phyloP scores from a whole-genome alignment of 2,113 vertebrate species.

The Bufo gargarizans region DNA sequence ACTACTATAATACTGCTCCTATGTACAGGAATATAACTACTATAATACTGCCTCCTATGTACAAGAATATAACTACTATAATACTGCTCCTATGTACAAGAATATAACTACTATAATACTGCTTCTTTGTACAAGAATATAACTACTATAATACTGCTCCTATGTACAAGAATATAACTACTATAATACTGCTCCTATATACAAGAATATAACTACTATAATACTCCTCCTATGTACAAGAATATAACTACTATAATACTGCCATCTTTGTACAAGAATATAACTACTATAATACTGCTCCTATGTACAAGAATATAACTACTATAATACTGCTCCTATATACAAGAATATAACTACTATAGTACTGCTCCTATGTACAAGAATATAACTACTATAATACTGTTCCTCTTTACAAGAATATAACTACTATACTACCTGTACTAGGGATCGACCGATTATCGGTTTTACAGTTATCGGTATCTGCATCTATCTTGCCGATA shows the following conservation, averaged over 20 bases:
- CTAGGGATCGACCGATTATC: background rate
- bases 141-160: background rate
- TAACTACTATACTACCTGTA: slow-evolving; percentile 10
- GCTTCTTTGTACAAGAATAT: background rate
- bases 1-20: background rate
- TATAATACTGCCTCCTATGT: background rate
- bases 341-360: slow-evolving; percentile 1
- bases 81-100: background rate
- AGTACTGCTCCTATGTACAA: background rate
- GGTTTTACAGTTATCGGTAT: no score
- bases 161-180: no score
- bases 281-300: no score
- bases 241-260: background rate
- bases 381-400: background rate
- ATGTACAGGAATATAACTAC: background rate
- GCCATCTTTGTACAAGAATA: no score
- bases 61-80: slow-evolving; percentile 17
- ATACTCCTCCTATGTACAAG: background rate
- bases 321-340: background rate
- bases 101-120: slow-evolving; percentile 8
- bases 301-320: background rate
- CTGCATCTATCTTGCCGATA: no score
- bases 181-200: background rate
- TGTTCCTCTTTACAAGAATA: background rate
- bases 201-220: slow-evolving; percentile 1